Percentiles rank a stretch among this genome's conserved stretches.
Evolutionary conservation across 2,888 invertebrate genomes (phyloP).

Genomic region (Congeria kusceri): DNA sequence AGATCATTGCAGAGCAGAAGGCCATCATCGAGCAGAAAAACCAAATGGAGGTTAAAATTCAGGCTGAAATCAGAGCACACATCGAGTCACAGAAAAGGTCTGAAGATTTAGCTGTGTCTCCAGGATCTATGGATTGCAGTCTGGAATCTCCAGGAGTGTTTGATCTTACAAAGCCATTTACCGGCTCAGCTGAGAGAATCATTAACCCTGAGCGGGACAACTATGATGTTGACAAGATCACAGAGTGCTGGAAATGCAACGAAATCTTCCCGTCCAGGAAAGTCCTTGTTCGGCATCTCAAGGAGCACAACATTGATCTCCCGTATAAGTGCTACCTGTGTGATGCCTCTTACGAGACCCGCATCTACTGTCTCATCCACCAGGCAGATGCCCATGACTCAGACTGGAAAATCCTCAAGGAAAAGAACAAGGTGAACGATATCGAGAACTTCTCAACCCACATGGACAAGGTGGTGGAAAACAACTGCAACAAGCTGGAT

Average conservation of each 20-base stretch:
- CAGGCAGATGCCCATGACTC: conserved; percentile 91
- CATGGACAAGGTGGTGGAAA: conserved; percentile 80
- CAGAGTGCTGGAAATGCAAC: conserved; percentile 82
- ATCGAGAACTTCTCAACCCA: conserved; percentile 77
- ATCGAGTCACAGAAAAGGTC: conserved; percentile 54
- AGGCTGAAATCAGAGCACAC: conserved; percentile 58
- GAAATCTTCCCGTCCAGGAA: conserved; percentile 79
- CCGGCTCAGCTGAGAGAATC: conserved; percentile 70
- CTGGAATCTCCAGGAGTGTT: conserved; percentile 24
- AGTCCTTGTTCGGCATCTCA: conserved; percentile 81
- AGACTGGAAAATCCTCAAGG: conserved; percentile 92
- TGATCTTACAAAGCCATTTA: conserved; percentile 58
- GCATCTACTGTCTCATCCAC: conserved; percentile 93
- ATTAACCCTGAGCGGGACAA: conserved; percentile 83
- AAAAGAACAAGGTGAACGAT: conserved; percentile 81
- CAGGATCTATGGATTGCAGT: conserved; percentile 26
- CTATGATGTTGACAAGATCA: conserved; percentile 83
- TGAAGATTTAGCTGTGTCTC: conserved; percentile 23
- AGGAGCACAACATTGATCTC: conserved; percentile 86
- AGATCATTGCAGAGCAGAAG: conserved; percentile 60
- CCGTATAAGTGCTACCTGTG: conserved; percentile 96
- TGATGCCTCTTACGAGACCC: conserved; percentile 93
- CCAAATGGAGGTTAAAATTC: conserved; percentile 55
- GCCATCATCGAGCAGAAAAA: conserved; percentile 61
- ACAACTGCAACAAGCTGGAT: conserved; percentile 72